Percentiles rank a stretch among this genome's conserved stretches.
Conservation (phyloP, 2,888 invertebrate species). For the Drosophila kanekoi region DNA sequence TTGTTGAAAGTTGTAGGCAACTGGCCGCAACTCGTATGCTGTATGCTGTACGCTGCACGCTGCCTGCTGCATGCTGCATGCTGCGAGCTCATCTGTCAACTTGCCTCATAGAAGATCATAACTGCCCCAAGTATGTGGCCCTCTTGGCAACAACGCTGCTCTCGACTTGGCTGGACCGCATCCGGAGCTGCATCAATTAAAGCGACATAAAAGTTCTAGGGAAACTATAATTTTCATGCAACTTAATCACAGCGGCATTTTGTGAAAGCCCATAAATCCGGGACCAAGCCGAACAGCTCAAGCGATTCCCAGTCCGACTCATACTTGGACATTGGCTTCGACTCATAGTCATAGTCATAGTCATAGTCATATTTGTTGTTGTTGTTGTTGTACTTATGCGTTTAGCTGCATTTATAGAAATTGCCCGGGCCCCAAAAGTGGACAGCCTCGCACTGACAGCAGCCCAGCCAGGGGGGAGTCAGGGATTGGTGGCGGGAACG, state of each 20-base stretch:
- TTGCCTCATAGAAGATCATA: slow-evolving; percentile 39
- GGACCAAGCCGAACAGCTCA: not conserved
- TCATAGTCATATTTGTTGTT: slow-evolving; percentile 10
- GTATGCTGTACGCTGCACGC: slow-evolving; percentile 39
- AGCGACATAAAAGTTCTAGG: slow-evolving; percentile 73
- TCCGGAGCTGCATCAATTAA: slow-evolving; percentile 75
- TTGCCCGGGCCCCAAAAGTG: slow-evolving; percentile 66
- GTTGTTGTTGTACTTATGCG: slow-evolving; percentile 45
- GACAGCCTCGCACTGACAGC: slow-evolving; percentile 54
- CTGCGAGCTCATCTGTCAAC: slow-evolving; percentile 60
- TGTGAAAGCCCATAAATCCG: slow-evolving; percentile 63
- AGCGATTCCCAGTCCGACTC: slow-evolving; percentile 1
- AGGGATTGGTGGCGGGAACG: not conserved
- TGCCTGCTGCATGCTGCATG: slow-evolving; percentile 38
- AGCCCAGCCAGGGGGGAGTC: not conserved
- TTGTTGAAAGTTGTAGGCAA: slow-evolving; percentile 52
- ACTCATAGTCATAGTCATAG: slow-evolving; percentile 20
- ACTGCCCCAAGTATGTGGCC: slow-evolving; percentile 27
- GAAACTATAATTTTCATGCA: slow-evolving; percentile 75
- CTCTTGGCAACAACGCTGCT: slow-evolving; percentile 5
- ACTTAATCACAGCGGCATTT: slow-evolving; percentile 76
- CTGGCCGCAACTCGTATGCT: slow-evolving; percentile 33
- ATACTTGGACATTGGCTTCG: too few species aligned
- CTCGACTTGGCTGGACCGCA: slow-evolving; percentile 42
- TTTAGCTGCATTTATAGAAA: slow-evolving; percentile 76